Conservation (phyloP, 2,113 vertebrate genomes). For the Irena cyanogastra region DNA sequence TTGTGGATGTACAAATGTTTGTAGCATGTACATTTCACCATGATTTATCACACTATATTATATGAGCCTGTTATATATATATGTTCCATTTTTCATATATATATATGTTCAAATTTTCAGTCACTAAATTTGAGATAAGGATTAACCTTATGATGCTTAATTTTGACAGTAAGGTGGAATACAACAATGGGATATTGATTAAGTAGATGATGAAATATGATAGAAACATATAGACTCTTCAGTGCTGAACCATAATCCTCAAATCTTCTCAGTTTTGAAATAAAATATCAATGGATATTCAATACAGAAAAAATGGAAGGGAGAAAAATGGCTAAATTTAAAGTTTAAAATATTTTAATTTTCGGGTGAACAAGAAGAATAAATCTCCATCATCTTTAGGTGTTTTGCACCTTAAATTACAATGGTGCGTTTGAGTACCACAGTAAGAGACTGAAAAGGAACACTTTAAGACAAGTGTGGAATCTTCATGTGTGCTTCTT, state of each 20-base stretch:
- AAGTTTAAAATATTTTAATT: neutral
- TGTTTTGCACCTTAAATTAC: neutral
- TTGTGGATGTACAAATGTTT: neutral
- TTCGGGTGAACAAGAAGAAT: neutral
- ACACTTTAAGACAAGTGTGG: neutral
- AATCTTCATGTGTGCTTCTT: neutral
- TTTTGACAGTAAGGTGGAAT: neutral
- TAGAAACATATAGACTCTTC: neutral
- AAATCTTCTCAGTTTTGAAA: neutral
- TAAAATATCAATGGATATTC: neutral
- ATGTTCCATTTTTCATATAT: neutral
- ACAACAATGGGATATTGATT: neutral
- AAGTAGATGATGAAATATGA: neutral
- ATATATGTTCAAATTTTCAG: neutral
- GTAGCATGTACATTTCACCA: neutral
- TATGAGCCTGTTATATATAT: neutral
- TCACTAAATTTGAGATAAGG: neutral
- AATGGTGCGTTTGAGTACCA: neutral
- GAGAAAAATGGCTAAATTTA: neutral
- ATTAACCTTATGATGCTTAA: neutral
- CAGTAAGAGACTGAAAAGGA: neutral
- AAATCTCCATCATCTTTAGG: neutral
- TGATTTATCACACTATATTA: neutral
- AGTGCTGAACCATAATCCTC: neutral
- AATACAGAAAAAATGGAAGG: neutral